These are phyloP conservation scores for Lates japonicus DNA, from an alignment of 2,797 vertebrate species.

Conservation along the genomic window DNA sequence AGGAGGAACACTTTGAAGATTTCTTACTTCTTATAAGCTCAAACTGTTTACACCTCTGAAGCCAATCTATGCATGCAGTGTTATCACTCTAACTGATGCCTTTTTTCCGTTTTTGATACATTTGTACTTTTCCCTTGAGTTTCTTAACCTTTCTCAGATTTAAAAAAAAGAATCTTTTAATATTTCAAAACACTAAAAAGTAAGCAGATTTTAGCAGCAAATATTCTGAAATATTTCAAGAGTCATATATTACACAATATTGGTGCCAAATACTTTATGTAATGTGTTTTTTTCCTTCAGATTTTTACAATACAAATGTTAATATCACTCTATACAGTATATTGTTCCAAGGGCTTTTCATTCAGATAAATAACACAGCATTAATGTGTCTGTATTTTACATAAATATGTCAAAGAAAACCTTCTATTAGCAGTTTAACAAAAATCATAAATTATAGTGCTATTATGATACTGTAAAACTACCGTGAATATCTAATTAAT, in stretches of 20 bases:
- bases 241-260: constrained; percentile 25
- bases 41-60: constrained; percentile 62
- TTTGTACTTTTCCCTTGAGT: constrained; percentile 60
- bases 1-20: constrained; percentile 35
- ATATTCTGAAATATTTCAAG: constrained; percentile 50
- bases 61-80: constrained; percentile 54
- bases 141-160: constrained; percentile 49
- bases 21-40: constrained; percentile 59
- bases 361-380: constrained; percentile 51
- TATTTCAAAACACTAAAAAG: constrained; percentile 32
- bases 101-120: constrained; percentile 67
- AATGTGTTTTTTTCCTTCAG: constrained; percentile 36
- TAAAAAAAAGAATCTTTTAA: constrained; percentile 23
- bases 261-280: constrained; percentile 68
- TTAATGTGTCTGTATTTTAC: constrained; percentile 59
- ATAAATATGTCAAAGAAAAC: constrained; percentile 54
- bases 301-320: constrained; percentile 54
- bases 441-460: constrained; percentile 46
- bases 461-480: constrained; percentile 63
- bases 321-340: constrained; percentile 55
- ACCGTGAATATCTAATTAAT: constrained; percentile 69
- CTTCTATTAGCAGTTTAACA: constrained; percentile 41
- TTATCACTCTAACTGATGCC: constrained; percentile 55
- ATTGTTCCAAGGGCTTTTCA: constrained; percentile 53
- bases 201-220: constrained; percentile 32